Evolutionary conservation across 2,888 invertebrate genomes (phyloP), one percentile per base, ranked within the genome.

Genomic region (Hirtodrosophila trivittata): DNA sequence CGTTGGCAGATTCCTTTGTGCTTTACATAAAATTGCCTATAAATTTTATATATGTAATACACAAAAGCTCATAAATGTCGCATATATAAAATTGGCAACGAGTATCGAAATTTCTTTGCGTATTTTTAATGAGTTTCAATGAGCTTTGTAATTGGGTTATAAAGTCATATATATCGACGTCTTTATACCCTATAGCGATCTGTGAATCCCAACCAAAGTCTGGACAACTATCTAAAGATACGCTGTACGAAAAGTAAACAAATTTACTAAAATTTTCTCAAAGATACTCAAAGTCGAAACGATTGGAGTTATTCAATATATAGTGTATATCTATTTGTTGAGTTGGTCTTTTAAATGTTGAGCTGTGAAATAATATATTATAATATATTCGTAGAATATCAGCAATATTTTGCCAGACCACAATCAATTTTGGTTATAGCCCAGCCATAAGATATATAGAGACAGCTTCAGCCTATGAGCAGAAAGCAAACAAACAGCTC

Each of bases 401-500:
- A 7, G 6, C 13, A 5, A 21, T 21, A 21, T 21, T 21, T 21
- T 21, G 18, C 3, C 18, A 21, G 18, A 9, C n/a, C 1, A 28
- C 1, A 28, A 9, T n/a, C n/a, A 8, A 62, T 70, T 66, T 66
- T 64, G 64, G 46, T 69, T 74, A 52, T 47, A 38, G n/a, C 26
- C 50, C 21, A 14, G 2, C 5, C 8, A 1, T n/a, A 12, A 33
- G 42, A 60, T 43, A 54, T 42, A n/a, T 7, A 13, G 33, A 37
- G 33, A 37, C 62, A 62, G 47, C 32, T 52, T 52, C 25, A 28
- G 56, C 4, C 37, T 14, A 32, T 42, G 32, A 14, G 25, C 25
- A 4, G 9, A 41, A 57, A 49, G 35, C 69, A 82, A 78, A 84
- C 82, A 83, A 82, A 85, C 75, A 80, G 76, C 75, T 85, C 86